Conservation (phyloP, 2,113 vertebrate genomes). For the Camelus dromedarius region DNA sequence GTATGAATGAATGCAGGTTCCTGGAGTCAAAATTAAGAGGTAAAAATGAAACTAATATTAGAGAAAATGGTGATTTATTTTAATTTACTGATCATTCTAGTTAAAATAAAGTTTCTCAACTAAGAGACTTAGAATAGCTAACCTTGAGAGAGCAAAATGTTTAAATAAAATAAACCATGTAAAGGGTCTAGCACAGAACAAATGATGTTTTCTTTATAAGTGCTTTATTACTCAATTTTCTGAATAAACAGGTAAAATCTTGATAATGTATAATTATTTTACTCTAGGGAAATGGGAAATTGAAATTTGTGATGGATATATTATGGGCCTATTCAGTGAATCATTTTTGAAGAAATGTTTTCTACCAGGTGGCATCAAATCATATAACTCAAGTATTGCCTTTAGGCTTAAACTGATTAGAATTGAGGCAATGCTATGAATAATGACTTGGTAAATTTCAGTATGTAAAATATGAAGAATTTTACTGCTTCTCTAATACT, state of each 20-base stretch:
- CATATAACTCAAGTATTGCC: neutral
- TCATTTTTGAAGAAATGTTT: neutral
- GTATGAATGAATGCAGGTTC: neutral
- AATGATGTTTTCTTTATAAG: neutral
- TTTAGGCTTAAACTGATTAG: slow-evolving; percentile 23
- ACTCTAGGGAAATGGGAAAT: neutral
- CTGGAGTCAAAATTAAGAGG: neutral
- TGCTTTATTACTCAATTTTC: neutral
- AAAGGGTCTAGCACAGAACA: neutral
- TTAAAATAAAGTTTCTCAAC: neutral
- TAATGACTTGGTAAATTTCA: neutral
- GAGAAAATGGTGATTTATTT: neutral
- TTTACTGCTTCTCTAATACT: neutral
- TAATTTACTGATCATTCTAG: neutral
- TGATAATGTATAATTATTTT: neutral
- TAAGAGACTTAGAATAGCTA: neutral
- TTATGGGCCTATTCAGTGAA: neutral
- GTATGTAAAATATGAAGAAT: slow-evolving; percentile 9
- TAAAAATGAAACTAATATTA: neutral
- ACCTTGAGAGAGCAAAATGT: neutral
- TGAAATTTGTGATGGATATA: neutral
- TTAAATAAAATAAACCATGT: neutral
- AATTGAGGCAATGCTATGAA: neutral
- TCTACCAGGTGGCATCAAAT: neutral
- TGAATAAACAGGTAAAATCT: neutral